Evolutionary conservation across 2,888 invertebrate genomes (phyloP), one percentile per base, ranked within the genome.

Genomic region (Drosophila antonietae): DNA sequence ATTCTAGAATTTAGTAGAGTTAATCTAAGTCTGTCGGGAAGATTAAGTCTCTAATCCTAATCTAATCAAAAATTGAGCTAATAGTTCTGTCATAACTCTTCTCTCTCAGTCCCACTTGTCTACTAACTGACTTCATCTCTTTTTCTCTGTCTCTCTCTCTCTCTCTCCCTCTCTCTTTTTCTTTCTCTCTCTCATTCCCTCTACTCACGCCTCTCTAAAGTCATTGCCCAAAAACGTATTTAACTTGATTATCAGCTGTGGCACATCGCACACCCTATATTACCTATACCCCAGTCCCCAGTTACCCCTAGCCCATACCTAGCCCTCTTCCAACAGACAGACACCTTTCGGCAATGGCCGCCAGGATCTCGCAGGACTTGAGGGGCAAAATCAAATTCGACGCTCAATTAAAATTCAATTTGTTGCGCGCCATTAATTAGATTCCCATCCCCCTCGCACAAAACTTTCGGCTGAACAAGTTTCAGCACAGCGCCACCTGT

Each of bases 321-420:
- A 2, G 3, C 8, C 6, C 15, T 15, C 9, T 14, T 23, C 9
- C 33, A 15, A 46, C 15, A 18, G 14, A 10, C 60, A 69, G 64
- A 77, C 73, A 60, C 55, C 59, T 66, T 62, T 33, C 33, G 28
- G 23, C 28, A 55, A 43, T 52, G 56, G 49, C 49, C 62, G 39
- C 41, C 39, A 37, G 61, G 43, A 51, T 23, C 53, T 37, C 6
- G 31, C 63, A 56, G 39, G 39, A 20, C 67, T 73, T 81, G 70
- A 68, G 56, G 66, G 68, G 44, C 71, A 85, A 83, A 83, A 89
- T 85, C 89, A 88, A 84, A 89, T 89, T 84, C 89, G 83, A 70
- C 74, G 84, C 89, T 82, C 89, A 84, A 84, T 84, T 84, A 84
- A 84, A 84, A 84, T 84, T 84, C 89, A 84, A 84, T 84, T 84